Percentiles rank a stretch among this genome's conserved stretches.
Evolutionary conservation across 2,888 invertebrate species (phyloP).

Genomic region (Nemotelus pantherinus): DNA sequence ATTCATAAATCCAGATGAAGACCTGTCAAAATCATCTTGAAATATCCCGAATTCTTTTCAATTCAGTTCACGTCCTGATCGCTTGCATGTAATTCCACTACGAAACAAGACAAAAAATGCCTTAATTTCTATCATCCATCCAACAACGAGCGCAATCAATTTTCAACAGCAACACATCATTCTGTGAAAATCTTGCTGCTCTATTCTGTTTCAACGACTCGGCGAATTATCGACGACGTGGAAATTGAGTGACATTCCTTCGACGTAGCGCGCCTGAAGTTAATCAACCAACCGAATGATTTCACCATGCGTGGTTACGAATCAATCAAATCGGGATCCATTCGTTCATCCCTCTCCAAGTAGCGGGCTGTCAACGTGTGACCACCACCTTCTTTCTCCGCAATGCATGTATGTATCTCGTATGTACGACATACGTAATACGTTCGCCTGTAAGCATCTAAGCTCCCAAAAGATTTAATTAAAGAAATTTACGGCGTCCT

Average conservation of each 20-base stretch:
- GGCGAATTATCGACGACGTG: constrained; percentile 2
- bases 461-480: constrained; percentile 46
- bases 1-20: too few relatives aligned
- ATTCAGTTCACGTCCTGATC: too few relatives aligned
- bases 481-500: constrained; percentile 48
- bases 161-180: neutral
- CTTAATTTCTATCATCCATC: constrained; percentile 27
- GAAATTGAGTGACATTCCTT: constrained; percentile 26
- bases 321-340: constrained; percentile 39
- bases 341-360: constrained; percentile 6
- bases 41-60: too few relatives aligned
- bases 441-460: neutral
- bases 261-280: constrained; percentile 15
- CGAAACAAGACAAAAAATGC: constrained; percentile 10
- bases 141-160: neutral
- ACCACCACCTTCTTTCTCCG: neutral
- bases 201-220: neutral
- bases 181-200: neutral
- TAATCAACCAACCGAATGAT: constrained; percentile 42
- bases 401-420: neutral
- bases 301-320: constrained; percentile 38
- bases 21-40: too few relatives aligned
- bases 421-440: neutral
- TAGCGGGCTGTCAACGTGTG: neutral
- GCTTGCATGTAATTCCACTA: neutral